Base-by-base conservation (phyloP, 2,888 invertebrate species). In the Cephus sareptanus region DNA sequence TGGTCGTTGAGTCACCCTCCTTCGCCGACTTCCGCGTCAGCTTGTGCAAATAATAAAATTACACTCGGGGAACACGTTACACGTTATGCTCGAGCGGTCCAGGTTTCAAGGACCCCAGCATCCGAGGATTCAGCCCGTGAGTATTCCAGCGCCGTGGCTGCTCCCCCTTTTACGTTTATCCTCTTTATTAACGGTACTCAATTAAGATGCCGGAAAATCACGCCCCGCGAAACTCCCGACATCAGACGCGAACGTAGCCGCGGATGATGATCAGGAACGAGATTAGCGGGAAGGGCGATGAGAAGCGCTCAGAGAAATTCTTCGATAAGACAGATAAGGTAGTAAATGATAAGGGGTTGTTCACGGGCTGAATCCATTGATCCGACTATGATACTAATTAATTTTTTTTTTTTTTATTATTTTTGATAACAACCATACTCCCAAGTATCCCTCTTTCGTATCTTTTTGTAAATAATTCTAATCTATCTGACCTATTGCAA, bases 21-120 rank as follows among this genome's bases (percentile, higher is more conserved):
- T 81, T 82, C 74, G 74, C 78, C 77, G 82, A 85, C 84, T 85
- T 86, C 83, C 83, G 85, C 84, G 82, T 84, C 85, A 84, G 85
- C 85, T 84, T 87, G 86, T 78, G 81, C 85, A 84, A 85, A 87
- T 87, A 85, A 86, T 84, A 84, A 85, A 85, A 86, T 85, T 84
- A 85, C 82, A 77, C 80, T 71, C 79, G 80, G 34, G 80, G 75
- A 75, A 78, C 77, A 77, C 80, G 81, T 81, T 83, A 75, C 79
- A 79, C 81, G 77, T 74, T 56, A 56, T 23, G 40, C 40, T 56
- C 40, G 40, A 56, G 40, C 40, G 23, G 40, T 56, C 40, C 40
- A 56, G 40, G 40, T 23, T 2, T 23, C 40, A 56, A 56, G 40
- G 40, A 56, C 23, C 40, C 40, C 40, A 56, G 40, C 40, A 56